Evolutionary conservation across 2,797 vertebrate species (phyloP), one percentile per base, ranked within the genome.

Genomic region (Galago senegalensis): DNA sequence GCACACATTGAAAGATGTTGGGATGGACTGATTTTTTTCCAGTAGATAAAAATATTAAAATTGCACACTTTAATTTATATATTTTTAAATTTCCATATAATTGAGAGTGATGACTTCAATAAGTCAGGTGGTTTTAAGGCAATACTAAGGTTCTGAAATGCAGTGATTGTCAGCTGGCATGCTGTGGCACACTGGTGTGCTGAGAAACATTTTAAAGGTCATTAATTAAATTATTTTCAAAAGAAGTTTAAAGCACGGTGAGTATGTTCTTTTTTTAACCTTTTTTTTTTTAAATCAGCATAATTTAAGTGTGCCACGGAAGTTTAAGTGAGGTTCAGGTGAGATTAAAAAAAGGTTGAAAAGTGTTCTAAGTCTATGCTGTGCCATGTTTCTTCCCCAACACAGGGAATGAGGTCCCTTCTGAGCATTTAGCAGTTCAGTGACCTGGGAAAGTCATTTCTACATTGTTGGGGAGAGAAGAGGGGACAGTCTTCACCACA

Each of bases 31-130:
- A 49, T 70, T 67, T 76, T 56, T 89, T 79, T 86, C 27, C 23
- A 70, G 69, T 79, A 21, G 31, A 73, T 76, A 12, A 86, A 92
- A 93, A 77, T 34, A 37, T 53, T 25, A 91, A 89, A 96, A 53
- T 63, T 46, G 69, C 43, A 94, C 53, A 77, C 3, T 75, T 53
- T 1, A 46, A 70, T 70, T 75, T 58, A 40, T 12, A 75, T 20
- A 3, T 29, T 11, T 0, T n/a, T n/a, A n/a, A 56, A 72, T 73
- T 92, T 76, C 5, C 9, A 25, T 84, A 31, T 5, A 21, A 60
- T 56, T 63, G 63, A 77, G 81, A 53, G 18, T 65, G 58, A 87
- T 63, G 7, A 12, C 31, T 53, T 43, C 27, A 37, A 56, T 37
- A 69, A 84, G 18, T 21, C 3, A 20, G 37, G 56, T 2, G 14